Evolutionary conservation across 2,888 invertebrate species (phyloP).

Genomic region (Drosophila anomalata): DNA sequence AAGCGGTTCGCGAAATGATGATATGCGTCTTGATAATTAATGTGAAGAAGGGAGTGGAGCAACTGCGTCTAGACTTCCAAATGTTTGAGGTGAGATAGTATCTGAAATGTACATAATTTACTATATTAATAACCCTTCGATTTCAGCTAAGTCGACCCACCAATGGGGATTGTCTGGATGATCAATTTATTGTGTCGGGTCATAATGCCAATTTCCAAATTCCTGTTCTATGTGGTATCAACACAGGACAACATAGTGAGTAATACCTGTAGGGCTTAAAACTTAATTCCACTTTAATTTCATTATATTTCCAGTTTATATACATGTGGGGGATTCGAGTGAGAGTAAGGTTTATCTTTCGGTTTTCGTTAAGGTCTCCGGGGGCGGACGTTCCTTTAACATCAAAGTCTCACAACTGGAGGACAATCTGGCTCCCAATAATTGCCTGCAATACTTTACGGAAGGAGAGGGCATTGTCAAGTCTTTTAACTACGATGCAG

Average conservation of each 20-base stretch:
- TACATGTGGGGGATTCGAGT: conserved; percentile 87
- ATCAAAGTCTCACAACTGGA: conserved; percentile 86
- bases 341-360: conserved; percentile 87
- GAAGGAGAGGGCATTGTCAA: conserved; percentile 86
- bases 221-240: conserved; percentile 90
- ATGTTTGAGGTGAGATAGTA: conserved; percentile 87
- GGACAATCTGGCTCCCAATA: conserved; percentile 85
- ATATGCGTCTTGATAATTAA: conserved; percentile 88
- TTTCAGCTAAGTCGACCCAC: conserved; percentile 88
- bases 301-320: conserved; percentile 86
- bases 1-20: conserved; percentile 85
- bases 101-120: not conserved
- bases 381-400: conserved; percentile 86
- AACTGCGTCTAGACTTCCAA: conserved; percentile 89
- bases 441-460: conserved; percentile 88
- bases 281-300: not conserved
- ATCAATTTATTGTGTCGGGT: conserved; percentile 89
- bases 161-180: conserved; percentile 88
- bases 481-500: conserved; percentile 89
- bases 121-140: not conserved
- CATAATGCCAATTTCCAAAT: conserved; percentile 88
- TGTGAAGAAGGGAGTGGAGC: conserved; percentile 86
- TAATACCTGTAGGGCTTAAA: not conserved
- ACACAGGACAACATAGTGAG: conserved; percentile 90
- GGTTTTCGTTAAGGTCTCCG: conserved; percentile 86